Base-by-base conservation (phyloP, 2,888 invertebrate genomes). In the Smittia sp. region DNA sequence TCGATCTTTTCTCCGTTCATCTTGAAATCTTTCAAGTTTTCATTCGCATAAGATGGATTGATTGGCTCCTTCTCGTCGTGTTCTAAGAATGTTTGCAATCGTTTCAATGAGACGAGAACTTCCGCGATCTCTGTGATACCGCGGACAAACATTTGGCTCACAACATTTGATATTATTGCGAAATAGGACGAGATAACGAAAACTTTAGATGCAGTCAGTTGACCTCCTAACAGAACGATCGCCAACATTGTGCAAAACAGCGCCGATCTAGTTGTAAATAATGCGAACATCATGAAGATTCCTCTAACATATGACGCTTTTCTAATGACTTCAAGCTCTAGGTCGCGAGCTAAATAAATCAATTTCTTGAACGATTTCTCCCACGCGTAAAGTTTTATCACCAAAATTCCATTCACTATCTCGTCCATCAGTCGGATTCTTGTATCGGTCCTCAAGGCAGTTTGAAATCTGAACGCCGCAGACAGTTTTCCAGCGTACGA, bases 331-430 rank as follows among this genome's bases (percentile, higher is more conserved):
- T 82, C 83, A 68, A 87, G 63, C 77, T 86, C 89, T 78, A 85
- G 88, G 84, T 85, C 85, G 78, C 94, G 83, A 1, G 91, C 89
- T 24, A 85, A 78, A 9, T 86, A 86, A 1, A 95, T 89, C 20
- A 93, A 85, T 76, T 89, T 86, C 65, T 90, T 89, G 79, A 95
- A 94, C 0, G 93, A 91, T 77, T 88, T 89, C 80, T 96, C 95
- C 90, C 95, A 96, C 0, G 93, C 91, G 79, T 94, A 95, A 93
- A 95, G 94, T 84, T 96, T 96, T 76, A 96, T 91, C 1, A 94
- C 92, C 75, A 87, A 84, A 76, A 90, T 89, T 0, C 88, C 89
- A 0, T 85, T 84, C 46, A 90, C 85, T 66, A 90, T 87, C 79
- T 58, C 58, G 13, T 58, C 22, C 91, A 92, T 92, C 13, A 92